Evolutionary conservation across 1,140 invertebrate genomes (phyloP), one percentile per base, ranked within the genome.

Genomic region (Procambarus clarkii): DNA sequence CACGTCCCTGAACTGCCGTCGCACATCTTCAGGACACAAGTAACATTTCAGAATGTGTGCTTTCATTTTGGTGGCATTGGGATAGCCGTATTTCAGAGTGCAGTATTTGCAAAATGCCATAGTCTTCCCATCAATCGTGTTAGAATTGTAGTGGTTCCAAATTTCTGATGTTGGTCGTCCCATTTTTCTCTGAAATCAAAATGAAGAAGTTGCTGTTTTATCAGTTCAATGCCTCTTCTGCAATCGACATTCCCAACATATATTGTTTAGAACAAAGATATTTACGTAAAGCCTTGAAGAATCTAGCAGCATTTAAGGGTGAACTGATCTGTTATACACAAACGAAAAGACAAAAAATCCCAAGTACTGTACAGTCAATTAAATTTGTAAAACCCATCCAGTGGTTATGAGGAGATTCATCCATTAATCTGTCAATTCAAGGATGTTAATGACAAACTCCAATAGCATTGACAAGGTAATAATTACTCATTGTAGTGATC

Each of bases 61-160:
- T 77, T 90, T 90, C 88, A 90, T 90, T 77, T 90, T 90, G 44
- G 88, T 90, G 69, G 88, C 88, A 90, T 90, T 90, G n/a, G 88
- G 88, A 34, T 84, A 84, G 54, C 88, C 74, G 46, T 90, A 90
- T 77, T 78, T 83, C 44, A 74, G 81, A 13, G 81, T 48, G 76
- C 88, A 90, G 24, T 90, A 90, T 44, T 60, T 82, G 50, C 88
- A 90, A 50, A 60, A 77, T 18, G 78, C 88, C 46, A 83, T 48
- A 34, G 80, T 90, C 81, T 81, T 90, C 34, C 71, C 81, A 46
- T 54, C 71, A 74, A 44, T 77, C 81, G 60, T 90, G 46, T 84
- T 58, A 34, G 74, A 60, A 15, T 21, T 84, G 88, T 90, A 90
- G 71, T 90, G 88, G 34, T 78, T 82, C 88, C 88, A 90, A 45